These are phyloP conservation scores for Aphodius granarius DNA, from an alignment of 2,888 invertebrate species.

Conservation along the genomic window DNA sequence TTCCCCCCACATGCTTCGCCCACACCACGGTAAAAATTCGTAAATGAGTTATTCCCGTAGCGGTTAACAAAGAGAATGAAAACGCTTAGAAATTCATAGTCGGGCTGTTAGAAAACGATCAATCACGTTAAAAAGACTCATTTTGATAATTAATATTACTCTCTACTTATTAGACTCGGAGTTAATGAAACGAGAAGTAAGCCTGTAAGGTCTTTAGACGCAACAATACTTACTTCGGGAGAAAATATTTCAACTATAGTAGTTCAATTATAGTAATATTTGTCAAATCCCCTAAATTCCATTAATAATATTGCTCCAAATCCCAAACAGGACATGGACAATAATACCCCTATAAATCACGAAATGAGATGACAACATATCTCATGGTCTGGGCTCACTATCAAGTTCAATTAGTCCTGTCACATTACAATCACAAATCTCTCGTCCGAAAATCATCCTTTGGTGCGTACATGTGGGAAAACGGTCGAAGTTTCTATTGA, in stretches of 20 bases:
- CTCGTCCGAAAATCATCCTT: too few relatives aligned
- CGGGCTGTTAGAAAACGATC: neutral
- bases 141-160: neutral
- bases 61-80: neutral
- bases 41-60: neutral
- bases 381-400: neutral
- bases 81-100: neutral
- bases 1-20: neutral
- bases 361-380: neutral
- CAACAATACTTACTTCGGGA: neutral
- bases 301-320: neutral
- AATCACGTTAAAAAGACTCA: neutral
- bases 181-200: neutral
- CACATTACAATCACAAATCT: too few relatives aligned
- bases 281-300: neutral
- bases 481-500: too few relatives aligned
- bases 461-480: too few relatives aligned
- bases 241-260: too few relatives aligned
- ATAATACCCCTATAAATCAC: neutral
- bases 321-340: neutral
- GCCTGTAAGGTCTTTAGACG: neutral
- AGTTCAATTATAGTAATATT: neutral
- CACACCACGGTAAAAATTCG: neutral
- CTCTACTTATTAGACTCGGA: neutral
- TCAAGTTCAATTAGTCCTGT: neutral